Base-by-base conservation (phyloP, 2,888 invertebrate genomes). In the Melinopterus prodromus region DNA sequence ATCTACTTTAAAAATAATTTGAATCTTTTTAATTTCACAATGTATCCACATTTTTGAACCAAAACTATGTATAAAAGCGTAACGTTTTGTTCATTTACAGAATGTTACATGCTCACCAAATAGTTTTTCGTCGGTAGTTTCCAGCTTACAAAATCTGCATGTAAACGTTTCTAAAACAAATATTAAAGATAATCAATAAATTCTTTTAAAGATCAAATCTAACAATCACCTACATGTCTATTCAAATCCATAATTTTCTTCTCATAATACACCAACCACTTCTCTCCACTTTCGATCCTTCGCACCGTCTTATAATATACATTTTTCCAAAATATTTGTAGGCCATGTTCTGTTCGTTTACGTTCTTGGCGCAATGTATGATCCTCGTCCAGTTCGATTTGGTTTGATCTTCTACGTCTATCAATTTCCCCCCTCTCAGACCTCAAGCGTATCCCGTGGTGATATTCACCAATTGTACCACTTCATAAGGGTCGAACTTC, bases 311-410 rank as follows among this genome's bases (percentile, higher is more conserved):
- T 89, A 86, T 92, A 93, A 83, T 91, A 3, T 26, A 92, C 3
- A 92, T 88, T 71, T 90, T 85, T 0, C 91, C 91, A 70, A 87
- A 87, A 84, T 91, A 92, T 85, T 93, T 92, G 84, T 90, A 92
- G 0, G 92, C 92, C 38, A 92, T 85, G 85, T 92, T 93, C 84
- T 92, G 92, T 82, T 92, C 92, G 16, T 82, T 81, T 82, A 89
- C 89, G 81, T 89, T 87, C 4, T 90, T 84, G 5, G 91, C 89
- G 86, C 92, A 92, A 86, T 92, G 92, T 4, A 92, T 91, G 82
- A 90, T 92, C 7, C 92, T 88, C 90, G 92, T 89, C 92, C 92
- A 92, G 86, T 92, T 92, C 6, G 92, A 90, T 9, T 84, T 84
- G 53, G 86, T 83, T 4, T 88, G 84, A 79, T 92, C 88, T 0